Evolutionary conservation across 2,113 vertebrate species (phyloP).

Genomic region (Meriones unguiculatus): DNA sequence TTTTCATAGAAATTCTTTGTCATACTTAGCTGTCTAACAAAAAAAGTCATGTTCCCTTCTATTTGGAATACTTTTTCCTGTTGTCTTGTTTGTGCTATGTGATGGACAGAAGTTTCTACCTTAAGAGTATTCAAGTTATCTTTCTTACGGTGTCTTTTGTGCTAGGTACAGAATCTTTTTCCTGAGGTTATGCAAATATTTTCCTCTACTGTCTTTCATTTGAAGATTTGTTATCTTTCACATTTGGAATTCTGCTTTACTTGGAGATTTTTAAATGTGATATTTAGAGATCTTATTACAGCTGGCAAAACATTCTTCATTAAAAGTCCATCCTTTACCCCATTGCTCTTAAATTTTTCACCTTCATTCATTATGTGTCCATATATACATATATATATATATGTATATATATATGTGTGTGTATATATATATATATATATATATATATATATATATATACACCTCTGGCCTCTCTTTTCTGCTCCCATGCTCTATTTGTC

Average conservation of each 20-base stretch:
- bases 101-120: conserved; percentile 26
- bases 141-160: conserved; percentile 32
- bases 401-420: too few relatives aligned
- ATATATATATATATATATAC: neutral
- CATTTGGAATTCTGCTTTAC: conserved; percentile 23
- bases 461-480: neutral
- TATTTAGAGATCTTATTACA: conserved; percentile 25
- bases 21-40: neutral
- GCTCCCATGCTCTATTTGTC: neutral
- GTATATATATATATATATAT: neutral
- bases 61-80: neutral
- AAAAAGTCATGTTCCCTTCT: conserved; percentile 17
- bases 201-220: neutral
- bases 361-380: neutral
- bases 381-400: neutral
- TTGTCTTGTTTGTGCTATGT: neutral
- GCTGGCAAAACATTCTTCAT: neutral
- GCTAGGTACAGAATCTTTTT: conserved; percentile 7
- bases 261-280: conserved; percentile 1
- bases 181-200: conserved; percentile 23
- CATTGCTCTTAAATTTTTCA: neutral
- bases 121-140: neutral
- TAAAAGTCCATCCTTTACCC: conserved; percentile 3
- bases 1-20: conserved; percentile 34
- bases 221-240: conserved; percentile 48